Evolutionary conservation across 2,797 vertebrate species (phyloP), one percentile per base, ranked within the genome.

Genomic region (Ceryle rudis): DNA sequence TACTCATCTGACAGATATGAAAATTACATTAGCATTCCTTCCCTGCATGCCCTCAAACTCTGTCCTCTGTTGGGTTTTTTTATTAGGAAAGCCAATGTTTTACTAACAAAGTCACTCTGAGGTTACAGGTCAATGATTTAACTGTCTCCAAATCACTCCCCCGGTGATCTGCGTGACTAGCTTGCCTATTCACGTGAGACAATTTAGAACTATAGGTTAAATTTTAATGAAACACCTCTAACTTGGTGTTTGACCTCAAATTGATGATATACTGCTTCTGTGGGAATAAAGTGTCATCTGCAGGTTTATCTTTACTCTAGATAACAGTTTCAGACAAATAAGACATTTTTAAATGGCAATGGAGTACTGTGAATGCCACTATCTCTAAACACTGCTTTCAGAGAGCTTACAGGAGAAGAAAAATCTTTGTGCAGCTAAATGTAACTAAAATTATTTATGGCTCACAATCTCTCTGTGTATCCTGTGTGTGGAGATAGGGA

Each of bases 181-280:
- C 39, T 87, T 0, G 7, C 18, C 20, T 33, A 47, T 60, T 86
- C 86, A 66, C 0, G 0, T 75, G 77, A 85, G 70, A 52, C 25
- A 37, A 8, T n/a, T 70, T 21, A 86, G 83, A 94, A 64, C 7
- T 10, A 1, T 26, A 73, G 64, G 92, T 97, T 97, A 95, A 85
- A 96, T 87, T 95, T 97, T 96, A 96, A 96, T 94, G 41, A 91
- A 94, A 35, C 44, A 33, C 66, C 60, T 93, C 86, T 73, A 39
- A 57, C 81, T 80, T 29, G 20, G 12, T 84, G 78, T 60, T 93
- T 81, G 66, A 89, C 91, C 82, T 86, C 58, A 78, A 41, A 80
- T 0, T 69, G 81, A 66, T 6, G 8, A 52, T 60, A 57, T 42
- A 7, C 19, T 55, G 17, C 54, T 84, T 81, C 77, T 86, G 42